These are phyloP conservation scores for Drosophila auraria DNA, from an alignment of 1,140 invertebrate genomes.

Conservation along the genomic window DNA sequence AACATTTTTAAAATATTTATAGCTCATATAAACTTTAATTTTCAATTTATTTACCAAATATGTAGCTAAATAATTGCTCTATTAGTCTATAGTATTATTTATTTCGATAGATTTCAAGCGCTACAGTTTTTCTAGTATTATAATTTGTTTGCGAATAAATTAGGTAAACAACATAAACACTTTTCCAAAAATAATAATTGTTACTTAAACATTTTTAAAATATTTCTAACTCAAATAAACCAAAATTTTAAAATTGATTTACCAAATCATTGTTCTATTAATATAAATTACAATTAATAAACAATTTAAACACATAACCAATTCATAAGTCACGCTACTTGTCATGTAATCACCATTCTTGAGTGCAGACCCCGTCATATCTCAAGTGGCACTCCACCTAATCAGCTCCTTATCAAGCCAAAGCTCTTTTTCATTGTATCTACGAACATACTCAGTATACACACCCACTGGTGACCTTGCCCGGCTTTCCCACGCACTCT, in stretches of 20 bases:
- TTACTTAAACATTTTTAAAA: too few species aligned
- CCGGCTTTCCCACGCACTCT: slow-evolving; percentile 44
- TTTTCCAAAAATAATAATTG: too few species aligned
- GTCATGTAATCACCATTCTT: not conserved
- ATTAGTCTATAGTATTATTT: too few species aligned
- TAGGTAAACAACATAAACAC: too few species aligned
- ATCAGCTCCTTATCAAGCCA: slow-evolving; percentile 11
- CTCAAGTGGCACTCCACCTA: slow-evolving; percentile 37
- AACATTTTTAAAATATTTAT: too few species aligned
- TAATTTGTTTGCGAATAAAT: too few species aligned
- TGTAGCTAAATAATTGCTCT: not conserved
- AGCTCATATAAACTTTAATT: not conserved
- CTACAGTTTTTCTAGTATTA: too few species aligned
- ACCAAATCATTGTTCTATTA: too few species aligned
- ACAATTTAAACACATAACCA: not conserved
- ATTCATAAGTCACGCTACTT: slow-evolving; percentile 10
- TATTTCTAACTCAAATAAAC: not conserved
- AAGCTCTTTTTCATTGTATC: not conserved
- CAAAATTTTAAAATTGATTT: too few species aligned
- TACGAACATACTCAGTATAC: not conserved
- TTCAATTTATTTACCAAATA: not conserved
- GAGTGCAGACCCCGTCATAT: not conserved
- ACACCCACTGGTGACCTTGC: slow-evolving; percentile 14
- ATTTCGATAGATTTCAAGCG: too few species aligned
- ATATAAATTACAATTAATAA: too few species aligned